A percentile compares a stretch with the other conserved stretches of the same genome.
Conservation (phyloP, 2,888 invertebrate species). For the Dendrolimus houi region DNA sequence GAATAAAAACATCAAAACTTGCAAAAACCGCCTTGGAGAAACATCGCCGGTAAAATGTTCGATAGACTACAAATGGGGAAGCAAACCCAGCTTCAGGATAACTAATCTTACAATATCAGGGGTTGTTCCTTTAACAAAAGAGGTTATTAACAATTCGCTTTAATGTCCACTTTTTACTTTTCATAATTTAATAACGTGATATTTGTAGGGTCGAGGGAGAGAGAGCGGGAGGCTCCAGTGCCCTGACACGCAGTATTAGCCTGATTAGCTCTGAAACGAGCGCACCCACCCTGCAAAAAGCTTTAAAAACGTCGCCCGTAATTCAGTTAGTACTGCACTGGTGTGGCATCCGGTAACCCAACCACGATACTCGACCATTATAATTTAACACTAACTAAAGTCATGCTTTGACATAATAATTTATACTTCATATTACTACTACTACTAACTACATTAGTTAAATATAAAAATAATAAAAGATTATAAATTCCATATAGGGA, state of each 20-base stretch:
- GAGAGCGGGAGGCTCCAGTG: conserved; percentile 21
- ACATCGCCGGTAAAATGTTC: too few species aligned
- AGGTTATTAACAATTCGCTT: conserved; percentile 8
- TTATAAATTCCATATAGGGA: too few species aligned
- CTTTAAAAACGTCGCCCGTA: conserved; percentile 66
- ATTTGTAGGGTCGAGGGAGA: conserved; percentile 18
- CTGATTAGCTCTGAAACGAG: conserved; percentile 55
- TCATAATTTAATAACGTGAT: conserved; percentile 38
- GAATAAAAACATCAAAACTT: too few species aligned
- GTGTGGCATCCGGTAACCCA: conserved; percentile 21
- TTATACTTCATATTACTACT: too few species aligned
- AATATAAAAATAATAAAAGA: too few species aligned
- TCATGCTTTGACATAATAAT: too few species aligned
- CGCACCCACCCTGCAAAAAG: conserved; percentile 51
- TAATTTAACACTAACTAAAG: conserved; percentile 3
- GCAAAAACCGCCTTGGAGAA: too few species aligned
- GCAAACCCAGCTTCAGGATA: too few species aligned
- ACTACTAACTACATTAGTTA: too few species aligned
- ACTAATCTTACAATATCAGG: too few species aligned
- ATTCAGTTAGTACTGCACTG: conserved; percentile 50
- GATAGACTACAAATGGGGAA: too few species aligned
- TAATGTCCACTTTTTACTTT: conserved; percentile 22
- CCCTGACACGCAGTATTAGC: conserved; percentile 50
- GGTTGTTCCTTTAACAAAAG: too few species aligned
- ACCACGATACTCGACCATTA: conserved; percentile 25